Evolutionary conservation across 1,140 invertebrate species (phyloP), one percentile per base, ranked within the genome.

Genomic region (Archegozetes longisetosus): DNA sequence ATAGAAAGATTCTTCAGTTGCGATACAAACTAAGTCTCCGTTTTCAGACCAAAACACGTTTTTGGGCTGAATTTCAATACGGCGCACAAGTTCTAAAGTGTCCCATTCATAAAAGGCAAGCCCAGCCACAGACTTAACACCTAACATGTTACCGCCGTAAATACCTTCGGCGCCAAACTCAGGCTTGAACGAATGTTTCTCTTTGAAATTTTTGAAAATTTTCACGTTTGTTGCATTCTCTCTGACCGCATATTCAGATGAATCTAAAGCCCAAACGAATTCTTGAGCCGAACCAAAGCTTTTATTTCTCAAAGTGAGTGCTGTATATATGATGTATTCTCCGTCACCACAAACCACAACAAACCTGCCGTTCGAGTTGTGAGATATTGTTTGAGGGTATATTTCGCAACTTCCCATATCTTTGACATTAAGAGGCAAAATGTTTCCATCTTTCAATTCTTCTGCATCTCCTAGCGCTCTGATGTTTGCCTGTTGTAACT

Each of bases 401-500:
- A 99, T 96, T 75, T 99, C 96, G 75, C 93, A 98, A 22, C 90
- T 89, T 0, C 96, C 96, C 90, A 99, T 96, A 67, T 99, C 96
- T 72, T 98, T 98, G 0, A 95, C 85, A 2, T 86, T 83, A 6
- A 98, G 77, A 2, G 93, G 86, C 0, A 99, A 74, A 9, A 91
- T 79, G 73, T 95, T 89, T 0, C 92, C 92, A 73, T 97, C 92
- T 71, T 87, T 86, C 53, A 87, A 79, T 69, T 86, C 84, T 75
- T 68, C 76, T 1, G 81, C 79, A 55, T 71, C 72, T 26, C 68
- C 64, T 24, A 90, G 70, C 0, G 84, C 81, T 58, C 68, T 66
- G 53, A 97, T 73, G 75, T 97, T 97, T 1, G 92, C 94, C 72
- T 98, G 93, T 70, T 98, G 94, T 65, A 99, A 84, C 76, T 98